These are phyloP conservation scores for Oreamnos americanus DNA, from an alignment of 2,113 vertebrate species.

Conservation along the genomic window DNA sequence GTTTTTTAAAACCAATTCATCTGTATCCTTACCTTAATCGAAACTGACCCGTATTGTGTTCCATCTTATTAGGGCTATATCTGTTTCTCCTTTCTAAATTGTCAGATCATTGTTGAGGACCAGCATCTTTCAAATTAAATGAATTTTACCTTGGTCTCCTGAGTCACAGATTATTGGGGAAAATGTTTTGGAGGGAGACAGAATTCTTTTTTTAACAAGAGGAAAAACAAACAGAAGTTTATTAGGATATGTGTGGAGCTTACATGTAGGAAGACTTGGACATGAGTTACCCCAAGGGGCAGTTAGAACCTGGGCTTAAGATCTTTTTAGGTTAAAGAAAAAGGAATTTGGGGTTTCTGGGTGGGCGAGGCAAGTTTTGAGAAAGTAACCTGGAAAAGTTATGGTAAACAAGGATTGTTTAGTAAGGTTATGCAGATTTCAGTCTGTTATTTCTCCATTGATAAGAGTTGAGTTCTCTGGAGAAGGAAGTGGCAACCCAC, in stretches of 20 bases:
- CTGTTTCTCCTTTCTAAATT: background rate
- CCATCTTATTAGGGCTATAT: background rate
- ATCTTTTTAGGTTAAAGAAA: background rate
- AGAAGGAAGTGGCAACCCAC: background rate
- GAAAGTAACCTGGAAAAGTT: background rate
- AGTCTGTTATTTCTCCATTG: background rate
- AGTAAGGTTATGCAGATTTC: background rate
- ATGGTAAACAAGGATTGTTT: background rate
- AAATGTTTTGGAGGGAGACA: background rate
- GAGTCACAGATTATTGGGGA: background rate
- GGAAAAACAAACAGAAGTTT: background rate
- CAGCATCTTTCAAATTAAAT: background rate
- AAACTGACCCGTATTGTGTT: background rate
- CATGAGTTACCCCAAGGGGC: background rate
- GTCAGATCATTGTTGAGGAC: background rate
- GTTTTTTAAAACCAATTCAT: background rate
- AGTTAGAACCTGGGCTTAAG: background rate
- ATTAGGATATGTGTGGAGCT: background rate
- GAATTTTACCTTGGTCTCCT: background rate
- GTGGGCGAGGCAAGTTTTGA: background rate
- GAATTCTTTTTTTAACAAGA: background rate
- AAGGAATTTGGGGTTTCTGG: background rate
- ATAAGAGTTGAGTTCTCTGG: background rate
- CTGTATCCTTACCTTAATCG: background rate
- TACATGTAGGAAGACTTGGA: background rate